These are phyloP conservation scores for Schizopygopsis pylzovi DNA, from an alignment of 2,797 vertebrate species.

Conservation along the genomic window DNA sequence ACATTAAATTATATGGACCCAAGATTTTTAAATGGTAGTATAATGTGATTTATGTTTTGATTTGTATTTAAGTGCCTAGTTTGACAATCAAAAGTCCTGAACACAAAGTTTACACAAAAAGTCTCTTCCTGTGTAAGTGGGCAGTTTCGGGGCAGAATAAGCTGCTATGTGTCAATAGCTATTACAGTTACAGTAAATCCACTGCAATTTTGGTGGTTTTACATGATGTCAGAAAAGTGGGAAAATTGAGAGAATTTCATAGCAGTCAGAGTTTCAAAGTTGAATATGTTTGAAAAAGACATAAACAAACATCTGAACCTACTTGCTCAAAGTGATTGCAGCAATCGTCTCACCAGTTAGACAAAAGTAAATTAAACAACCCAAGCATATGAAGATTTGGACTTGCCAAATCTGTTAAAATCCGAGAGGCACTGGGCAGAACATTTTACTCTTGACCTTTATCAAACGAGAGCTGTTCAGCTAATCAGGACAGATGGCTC, in stretches of 20 bases:
- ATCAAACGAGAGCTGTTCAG: constrained; percentile 39
- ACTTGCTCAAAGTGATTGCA: too few species aligned
- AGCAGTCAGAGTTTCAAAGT: not conserved
- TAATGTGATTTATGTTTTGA: not conserved
- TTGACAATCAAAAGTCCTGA: not conserved
- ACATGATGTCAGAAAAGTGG: not conserved
- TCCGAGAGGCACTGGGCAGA: constrained; percentile 25
- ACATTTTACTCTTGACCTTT: constrained; percentile 55
- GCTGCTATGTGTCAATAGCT: not conserved
- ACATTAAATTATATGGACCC: not conserved
- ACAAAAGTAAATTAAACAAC: not conserved
- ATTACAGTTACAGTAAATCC: not conserved
- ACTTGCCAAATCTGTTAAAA: constrained; percentile 25
- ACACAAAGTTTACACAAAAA: not conserved
- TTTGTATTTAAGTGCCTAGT: not conserved
- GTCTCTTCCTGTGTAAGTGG: not conserved
- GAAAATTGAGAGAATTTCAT: not conserved
- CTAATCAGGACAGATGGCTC: constrained; percentile 54
- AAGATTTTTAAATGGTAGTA: not conserved
- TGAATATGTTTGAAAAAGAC: not conserved
- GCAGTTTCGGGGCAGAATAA: not conserved
- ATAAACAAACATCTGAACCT: not conserved
- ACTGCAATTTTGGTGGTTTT: not conserved
- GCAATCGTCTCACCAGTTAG: not conserved
- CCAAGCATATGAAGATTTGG: constrained; percentile 3